Evolutionary conservation across 23 tunicate genomes (phyloP).

Genomic region (Halocynthia aurantium): DNA sequence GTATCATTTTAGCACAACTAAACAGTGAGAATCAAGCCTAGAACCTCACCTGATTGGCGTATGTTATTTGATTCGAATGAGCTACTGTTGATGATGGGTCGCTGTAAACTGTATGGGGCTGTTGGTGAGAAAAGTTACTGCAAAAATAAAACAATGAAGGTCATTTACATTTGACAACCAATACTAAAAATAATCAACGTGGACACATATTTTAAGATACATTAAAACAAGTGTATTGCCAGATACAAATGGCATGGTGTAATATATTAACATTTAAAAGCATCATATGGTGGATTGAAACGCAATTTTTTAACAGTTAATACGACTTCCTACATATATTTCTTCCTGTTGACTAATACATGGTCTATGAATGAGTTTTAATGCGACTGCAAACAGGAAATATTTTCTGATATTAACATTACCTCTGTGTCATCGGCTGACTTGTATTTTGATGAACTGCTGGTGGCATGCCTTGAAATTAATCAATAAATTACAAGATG

Average conservation of each 20-base stretch:
- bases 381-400: not conserved
- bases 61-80: slow-evolving; percentile 6
- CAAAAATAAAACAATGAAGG: not conserved
- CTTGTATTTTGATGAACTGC: not conserved
- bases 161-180: no score
- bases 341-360: no score
- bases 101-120: slow-evolving; percentile 5
- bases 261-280: no score
- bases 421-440: slow-evolving; percentile 5
- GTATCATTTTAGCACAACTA: not conserved
- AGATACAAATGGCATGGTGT: no score
- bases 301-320: no score
- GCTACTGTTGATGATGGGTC: slow-evolving; percentile 12
- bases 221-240: no score
- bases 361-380: not conserved
- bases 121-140: slow-evolving; percentile 6
- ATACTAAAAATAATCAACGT: no score
- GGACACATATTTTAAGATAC: no score
- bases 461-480: slow-evolving; percentile 1
- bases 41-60: slow-evolving; percentile 12
- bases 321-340: no score
- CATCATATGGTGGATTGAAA: no score
- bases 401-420: not conserved
- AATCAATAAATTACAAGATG: not conserved
- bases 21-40: not conserved